Percentiles rank a stretch among this genome's conserved stretches.
Evolutionary conservation across 2,888 invertebrate species (phyloP).

Genomic region (Cephus nigrinus): DNA sequence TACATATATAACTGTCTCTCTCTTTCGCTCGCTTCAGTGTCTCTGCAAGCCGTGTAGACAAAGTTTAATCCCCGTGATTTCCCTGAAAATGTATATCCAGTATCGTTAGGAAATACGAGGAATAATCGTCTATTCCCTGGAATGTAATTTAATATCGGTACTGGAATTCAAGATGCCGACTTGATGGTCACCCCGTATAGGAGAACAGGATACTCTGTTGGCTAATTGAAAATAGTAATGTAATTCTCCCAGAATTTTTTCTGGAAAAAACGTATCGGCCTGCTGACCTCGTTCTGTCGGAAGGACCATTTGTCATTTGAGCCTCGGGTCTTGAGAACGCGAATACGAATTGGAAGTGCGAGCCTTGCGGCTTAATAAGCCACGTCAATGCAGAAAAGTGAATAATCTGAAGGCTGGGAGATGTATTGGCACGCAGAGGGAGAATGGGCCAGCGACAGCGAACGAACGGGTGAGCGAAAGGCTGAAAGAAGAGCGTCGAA

Average conservation of each 20-base stretch:
- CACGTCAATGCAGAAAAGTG: constrained; percentile 38
- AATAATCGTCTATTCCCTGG: constrained; percentile 14
- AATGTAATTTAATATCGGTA: background rate
- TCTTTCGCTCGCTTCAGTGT: background rate
- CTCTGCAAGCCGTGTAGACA: constrained; percentile 2
- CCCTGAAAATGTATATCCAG: background rate
- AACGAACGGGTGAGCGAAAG: constrained; percentile 16
- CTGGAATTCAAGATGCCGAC: background rate
- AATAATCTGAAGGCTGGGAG: constrained; percentile 36
- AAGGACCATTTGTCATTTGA: background rate
- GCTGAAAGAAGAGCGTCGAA: constrained; percentile 14
- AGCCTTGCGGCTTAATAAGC: constrained; percentile 45
- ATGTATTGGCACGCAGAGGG: background rate
- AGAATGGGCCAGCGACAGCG: constrained; percentile 32
- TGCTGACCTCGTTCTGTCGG: background rate
- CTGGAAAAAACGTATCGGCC: background rate
- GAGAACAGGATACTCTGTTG: background rate
- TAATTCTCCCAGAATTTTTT: background rate
- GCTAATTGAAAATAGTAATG: background rate
- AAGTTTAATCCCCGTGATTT: background rate
- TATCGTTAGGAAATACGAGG: constrained; percentile 10
- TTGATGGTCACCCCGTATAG: background rate
- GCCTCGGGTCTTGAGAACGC: constrained; percentile 34
- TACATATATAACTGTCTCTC: background rate
- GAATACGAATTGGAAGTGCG: constrained; percentile 35